Conservation (phyloP, 2,888 invertebrate genomes). For the Mesorhabditis belari region DNA sequence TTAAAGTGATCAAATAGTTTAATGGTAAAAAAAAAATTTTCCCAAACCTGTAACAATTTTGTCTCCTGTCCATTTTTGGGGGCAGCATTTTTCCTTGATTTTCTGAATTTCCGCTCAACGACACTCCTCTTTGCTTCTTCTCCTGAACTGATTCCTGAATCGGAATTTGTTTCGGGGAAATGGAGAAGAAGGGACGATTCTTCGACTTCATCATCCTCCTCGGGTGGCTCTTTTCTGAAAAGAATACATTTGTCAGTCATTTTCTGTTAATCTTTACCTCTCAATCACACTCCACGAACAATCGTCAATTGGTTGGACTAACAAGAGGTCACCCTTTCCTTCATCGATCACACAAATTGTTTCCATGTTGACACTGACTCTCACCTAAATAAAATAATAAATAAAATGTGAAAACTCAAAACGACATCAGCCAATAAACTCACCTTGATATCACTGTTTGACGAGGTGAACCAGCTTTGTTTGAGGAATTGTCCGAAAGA, state of each 20-base stretch:
- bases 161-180: neutral
- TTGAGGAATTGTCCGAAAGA: neutral
- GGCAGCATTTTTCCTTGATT: neutral
- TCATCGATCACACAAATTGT: neutral
- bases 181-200: neutral
- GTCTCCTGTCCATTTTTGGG: neutral
- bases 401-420: too few species aligned
- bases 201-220: neutral
- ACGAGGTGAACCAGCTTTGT: neutral
- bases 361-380: neutral
- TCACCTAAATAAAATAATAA: neutral
- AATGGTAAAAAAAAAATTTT: too few species aligned
- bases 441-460: neutral
- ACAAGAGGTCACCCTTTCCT: neutral
- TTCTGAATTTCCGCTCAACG: too few species aligned
- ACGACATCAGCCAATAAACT: too few species aligned
- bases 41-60: neutral
- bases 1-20: too few species aligned
- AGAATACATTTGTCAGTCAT: too few species aligned
- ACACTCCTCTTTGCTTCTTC: neutral
- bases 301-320: neutral
- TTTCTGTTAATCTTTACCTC: too few species aligned
- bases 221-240: neutral
- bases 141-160: neutral
- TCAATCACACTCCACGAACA: neutral